Conservation (phyloP, 2,888 invertebrate species). For the Lasius platythorax region DNA sequence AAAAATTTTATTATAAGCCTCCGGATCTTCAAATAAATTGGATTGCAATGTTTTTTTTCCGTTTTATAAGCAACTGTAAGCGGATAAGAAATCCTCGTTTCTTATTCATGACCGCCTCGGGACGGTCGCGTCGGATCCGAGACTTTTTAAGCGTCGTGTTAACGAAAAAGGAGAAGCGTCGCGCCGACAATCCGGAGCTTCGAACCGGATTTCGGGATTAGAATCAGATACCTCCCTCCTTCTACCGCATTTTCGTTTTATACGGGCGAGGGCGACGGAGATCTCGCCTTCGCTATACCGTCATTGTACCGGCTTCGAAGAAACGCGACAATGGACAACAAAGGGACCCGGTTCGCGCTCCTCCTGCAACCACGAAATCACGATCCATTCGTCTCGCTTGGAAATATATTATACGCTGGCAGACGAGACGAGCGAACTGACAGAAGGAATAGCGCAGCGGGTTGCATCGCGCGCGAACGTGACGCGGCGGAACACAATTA, state of each 20-base stretch:
- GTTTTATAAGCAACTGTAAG: slow-evolving; percentile 33
- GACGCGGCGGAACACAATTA: slow-evolving; percentile 63
- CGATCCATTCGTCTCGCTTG: slow-evolving; percentile 69
- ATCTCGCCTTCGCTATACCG: slow-evolving; percentile 66
- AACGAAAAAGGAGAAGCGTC: slow-evolving; percentile 69
- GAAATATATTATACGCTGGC: slow-evolving; percentile 66
- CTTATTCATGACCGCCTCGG: slow-evolving; percentile 50
- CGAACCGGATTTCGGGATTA: slow-evolving; percentile 83
- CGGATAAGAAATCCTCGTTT: slow-evolving; percentile 16
- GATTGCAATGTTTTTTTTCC: not conserved
- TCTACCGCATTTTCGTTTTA: slow-evolving; percentile 65
- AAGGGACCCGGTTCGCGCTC: slow-evolving; percentile 46
- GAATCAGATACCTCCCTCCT: slow-evolving; percentile 66
- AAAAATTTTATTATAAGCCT: not conserved
- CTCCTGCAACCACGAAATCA: slow-evolving; percentile 63
- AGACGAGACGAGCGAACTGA: slow-evolving; percentile 50
- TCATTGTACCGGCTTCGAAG: slow-evolving; percentile 47
- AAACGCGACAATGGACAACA: slow-evolving; percentile 68
- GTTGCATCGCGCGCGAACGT: slow-evolving; percentile 47
- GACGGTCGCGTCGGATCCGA: slow-evolving; percentile 22
- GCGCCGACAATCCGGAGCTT: slow-evolving; percentile 77
- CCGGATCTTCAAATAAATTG: not conserved
- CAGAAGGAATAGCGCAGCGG: slow-evolving; percentile 54
- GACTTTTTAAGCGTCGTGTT: slow-evolving; percentile 56
- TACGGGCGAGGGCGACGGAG: slow-evolving; percentile 68